phyloP scores from a whole-genome alignment of 2,888 invertebrate genomes.

The Muscina levida region DNA sequence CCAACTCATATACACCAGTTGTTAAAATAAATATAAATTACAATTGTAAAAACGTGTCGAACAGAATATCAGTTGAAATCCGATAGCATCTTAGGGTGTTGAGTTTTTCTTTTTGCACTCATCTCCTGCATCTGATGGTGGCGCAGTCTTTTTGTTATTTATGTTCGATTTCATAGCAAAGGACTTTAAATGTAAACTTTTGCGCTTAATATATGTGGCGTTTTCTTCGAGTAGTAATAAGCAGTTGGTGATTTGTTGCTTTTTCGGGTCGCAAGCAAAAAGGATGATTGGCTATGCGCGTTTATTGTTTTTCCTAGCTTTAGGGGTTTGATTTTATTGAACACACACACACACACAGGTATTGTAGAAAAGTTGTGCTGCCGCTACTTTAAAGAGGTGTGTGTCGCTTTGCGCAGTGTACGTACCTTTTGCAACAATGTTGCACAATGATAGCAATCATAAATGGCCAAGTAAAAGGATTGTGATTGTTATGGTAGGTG shows the following conservation, averaged over 20 bases:
- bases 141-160: slow-evolving; percentile 20
- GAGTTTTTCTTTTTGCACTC: not conserved
- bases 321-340: slow-evolving; percentile 11
- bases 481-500: slow-evolving; percentile 15
- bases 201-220: not conserved
- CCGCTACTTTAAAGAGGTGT: slow-evolving; percentile 3
- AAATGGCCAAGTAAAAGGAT: not conserved
- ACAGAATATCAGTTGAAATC: not conserved
- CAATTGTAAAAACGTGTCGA: slow-evolving; percentile 43
- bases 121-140: slow-evolving; percentile 18
- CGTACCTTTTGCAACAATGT: slow-evolving; percentile 51
- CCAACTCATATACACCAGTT: slow-evolving; percentile 47
- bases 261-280: not conserved
- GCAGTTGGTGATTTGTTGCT: slow-evolving; percentile 5
- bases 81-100: not conserved
- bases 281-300: not conserved
- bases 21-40: slow-evolving; percentile 60
- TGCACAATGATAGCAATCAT: slow-evolving; percentile 49
- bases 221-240: slow-evolving; percentile 15
- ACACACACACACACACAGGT: not conserved
- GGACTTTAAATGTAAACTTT: not conserved
- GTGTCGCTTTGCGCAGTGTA: not conserved
- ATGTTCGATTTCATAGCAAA: not conserved
- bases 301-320: slow-evolving; percentile 9
- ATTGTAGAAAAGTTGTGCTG: not conserved